Conservation (phyloP, 1,140 invertebrate genomes). For the Atta colombica region DNA sequence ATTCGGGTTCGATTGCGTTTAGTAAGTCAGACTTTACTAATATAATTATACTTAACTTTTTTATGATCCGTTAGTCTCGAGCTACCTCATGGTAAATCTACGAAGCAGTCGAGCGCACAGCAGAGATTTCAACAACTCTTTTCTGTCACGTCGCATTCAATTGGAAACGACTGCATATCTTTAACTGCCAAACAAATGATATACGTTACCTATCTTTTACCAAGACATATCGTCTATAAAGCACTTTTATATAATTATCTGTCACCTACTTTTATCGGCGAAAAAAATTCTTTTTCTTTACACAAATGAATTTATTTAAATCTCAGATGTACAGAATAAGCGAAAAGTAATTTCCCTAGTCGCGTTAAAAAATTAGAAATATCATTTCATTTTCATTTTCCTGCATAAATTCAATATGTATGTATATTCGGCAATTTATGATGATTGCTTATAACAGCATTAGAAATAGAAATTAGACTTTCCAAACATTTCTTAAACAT, state of each 20-base stretch:
- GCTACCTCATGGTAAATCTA: constrained; percentile 41
- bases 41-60: constrained; percentile 9
- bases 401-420: constrained; percentile 1
- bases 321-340: not conserved
- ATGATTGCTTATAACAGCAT: constrained; percentile 7
- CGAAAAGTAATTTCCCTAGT: not conserved
- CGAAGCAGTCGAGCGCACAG: not conserved
- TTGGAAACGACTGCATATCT: constrained; percentile 5
- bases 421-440: not conserved
- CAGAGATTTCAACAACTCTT: not conserved
- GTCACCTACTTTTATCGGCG: not conserved
- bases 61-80: constrained; percentile 20
- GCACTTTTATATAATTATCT: not conserved
- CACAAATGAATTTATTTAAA: not conserved
- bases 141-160: not conserved
- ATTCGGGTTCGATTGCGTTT: constrained; percentile 11
- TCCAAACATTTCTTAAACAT: not conserved
- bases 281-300: not conserved
- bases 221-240: constrained; percentile 31
- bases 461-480: not conserved
- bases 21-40: not conserved
- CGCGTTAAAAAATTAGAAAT: not conserved
- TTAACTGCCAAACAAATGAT: constrained; percentile 37
- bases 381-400: not conserved
- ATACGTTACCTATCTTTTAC: constrained; percentile 14